Evolutionary conservation across 2,888 invertebrate genomes (phyloP), one percentile per base, ranked within the genome.

Genomic region (Campoletis raptor): DNA sequence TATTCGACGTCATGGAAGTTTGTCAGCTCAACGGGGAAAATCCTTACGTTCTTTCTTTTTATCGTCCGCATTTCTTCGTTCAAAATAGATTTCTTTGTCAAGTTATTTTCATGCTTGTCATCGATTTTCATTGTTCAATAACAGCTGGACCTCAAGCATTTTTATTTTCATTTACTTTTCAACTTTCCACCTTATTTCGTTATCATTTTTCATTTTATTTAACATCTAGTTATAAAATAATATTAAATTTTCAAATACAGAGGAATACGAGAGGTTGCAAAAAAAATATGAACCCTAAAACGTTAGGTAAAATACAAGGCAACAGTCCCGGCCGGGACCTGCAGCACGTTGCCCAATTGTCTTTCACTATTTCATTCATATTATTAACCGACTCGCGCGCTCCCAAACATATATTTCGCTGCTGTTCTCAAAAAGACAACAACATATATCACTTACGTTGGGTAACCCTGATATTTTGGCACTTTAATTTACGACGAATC

Each of bases 331-430:
- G 67, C 64, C n/a, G 18, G 52, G 70, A 66, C 10, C 87, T 64
- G 76, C 82, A 77, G 48, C 37, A 45, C 69, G 64, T 88, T 87
- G 85, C 77, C 81, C 85, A 87, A 86, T 81, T 77, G 37, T 36
- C 80, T 52, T 76, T 78, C 82, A 86, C 88, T 89, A 90, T 89
- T 91, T 90, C 90, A 91, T 90, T 91, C 91, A 90, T 89, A 89
- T 89, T 90, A 89, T 90, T 88, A 81, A 18, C 8, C 52, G 8
- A 88, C 85, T 88, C 80, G 88, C 88, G 79, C 85, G 57, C 40
- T 52, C 42, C 70, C 57, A 24, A 57, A 42, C 24, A 77, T 66
- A 48, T 67, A 18, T 54, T 66, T 52, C 52, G 21, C 45, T 69
- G 18, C 57, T 15, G 0, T 61, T 61, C 30, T 61, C 61, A 61